These are phyloP conservation scores for Agrochola circellaris DNA, from an alignment of 2,888 invertebrate species.

Conservation along the genomic window DNA sequence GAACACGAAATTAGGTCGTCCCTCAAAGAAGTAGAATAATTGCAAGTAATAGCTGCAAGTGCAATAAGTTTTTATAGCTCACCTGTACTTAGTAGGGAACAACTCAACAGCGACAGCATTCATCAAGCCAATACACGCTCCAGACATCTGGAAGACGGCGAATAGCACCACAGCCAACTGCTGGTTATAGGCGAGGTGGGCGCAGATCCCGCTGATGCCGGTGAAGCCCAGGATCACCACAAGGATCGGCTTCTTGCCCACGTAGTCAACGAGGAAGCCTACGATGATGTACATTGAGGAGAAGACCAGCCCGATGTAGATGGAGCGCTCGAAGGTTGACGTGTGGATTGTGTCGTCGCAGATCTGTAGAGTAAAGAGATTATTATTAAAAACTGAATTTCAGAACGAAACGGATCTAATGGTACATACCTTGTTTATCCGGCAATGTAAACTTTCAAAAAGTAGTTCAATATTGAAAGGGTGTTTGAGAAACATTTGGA, in stretches of 20 bases:
- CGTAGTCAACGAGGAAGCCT: constrained; percentile 90
- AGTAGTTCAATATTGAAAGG: not conserved
- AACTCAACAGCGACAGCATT: constrained; percentile 91
- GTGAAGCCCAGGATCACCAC: constrained; percentile 87
- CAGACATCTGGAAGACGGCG: constrained; percentile 89
- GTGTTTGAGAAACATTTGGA: not conserved
- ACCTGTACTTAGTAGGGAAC: constrained; percentile 91
- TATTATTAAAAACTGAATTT: constrained; percentile 10
- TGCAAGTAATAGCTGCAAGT: not conserved
- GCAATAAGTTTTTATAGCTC: constrained; percentile 18
- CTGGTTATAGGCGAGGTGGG: constrained; percentile 91
- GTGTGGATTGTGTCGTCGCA: constrained; percentile 91
- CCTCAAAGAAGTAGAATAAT: not conserved
- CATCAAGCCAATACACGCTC: constrained; percentile 90
- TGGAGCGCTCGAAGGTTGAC: constrained; percentile 92
- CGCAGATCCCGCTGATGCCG: constrained; percentile 90
- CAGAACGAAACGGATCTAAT: not conserved
- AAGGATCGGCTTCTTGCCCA: constrained; percentile 90
- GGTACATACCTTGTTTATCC: not conserved
- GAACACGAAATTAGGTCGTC: not conserved
- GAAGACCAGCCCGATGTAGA: constrained; percentile 92
- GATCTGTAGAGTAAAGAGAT: constrained; percentile 63
- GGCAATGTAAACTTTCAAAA: not conserved
- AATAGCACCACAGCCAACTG: constrained; percentile 91
- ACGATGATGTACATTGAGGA: constrained; percentile 92